phyloP scores from a whole-genome alignment of 2,888 invertebrate species.

The Pomacea canaliculata region DNA sequence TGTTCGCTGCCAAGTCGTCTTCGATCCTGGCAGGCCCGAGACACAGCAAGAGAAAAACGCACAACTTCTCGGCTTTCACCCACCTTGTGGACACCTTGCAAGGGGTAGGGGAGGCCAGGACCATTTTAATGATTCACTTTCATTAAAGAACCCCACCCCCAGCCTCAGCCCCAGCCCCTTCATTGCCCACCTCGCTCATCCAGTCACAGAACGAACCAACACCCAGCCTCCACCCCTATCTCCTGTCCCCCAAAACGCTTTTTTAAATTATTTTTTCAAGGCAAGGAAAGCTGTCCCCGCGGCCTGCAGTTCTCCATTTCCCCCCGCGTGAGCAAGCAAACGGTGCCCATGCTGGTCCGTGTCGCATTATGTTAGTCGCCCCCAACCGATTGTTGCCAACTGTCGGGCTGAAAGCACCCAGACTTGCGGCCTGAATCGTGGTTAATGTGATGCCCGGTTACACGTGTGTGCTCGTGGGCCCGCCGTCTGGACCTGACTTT shows the following conservation, averaged over 20 bases:
- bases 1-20: constrained; percentile 22
- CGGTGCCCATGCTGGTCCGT: too few species aligned
- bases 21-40: constrained; percentile 16
- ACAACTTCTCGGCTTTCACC: constrained; percentile 14
- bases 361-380: too few species aligned
- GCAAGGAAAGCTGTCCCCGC: neutral
- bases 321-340: neutral
- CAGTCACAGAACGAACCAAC: too few species aligned
- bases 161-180: neutral
- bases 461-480: too few species aligned
- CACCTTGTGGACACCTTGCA: constrained; percentile 6
- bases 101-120: neutral
- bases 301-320: neutral
- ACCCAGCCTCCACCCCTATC: neutral
- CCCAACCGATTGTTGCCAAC: too few species aligned
- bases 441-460: too few species aligned
- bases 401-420: too few species aligned
- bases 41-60: neutral
- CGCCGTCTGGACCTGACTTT: too few species aligned
- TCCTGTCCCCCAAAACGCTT: neutral
- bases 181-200: neutral
- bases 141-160: neutral
- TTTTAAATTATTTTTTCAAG: too few species aligned
- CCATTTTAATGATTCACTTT: neutral
- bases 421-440: too few species aligned